Evolutionary conservation across 2,888 invertebrate species (phyloP), one percentile per base, ranked within the genome.

Genomic region (Entomobrya multifasciata): DNA sequence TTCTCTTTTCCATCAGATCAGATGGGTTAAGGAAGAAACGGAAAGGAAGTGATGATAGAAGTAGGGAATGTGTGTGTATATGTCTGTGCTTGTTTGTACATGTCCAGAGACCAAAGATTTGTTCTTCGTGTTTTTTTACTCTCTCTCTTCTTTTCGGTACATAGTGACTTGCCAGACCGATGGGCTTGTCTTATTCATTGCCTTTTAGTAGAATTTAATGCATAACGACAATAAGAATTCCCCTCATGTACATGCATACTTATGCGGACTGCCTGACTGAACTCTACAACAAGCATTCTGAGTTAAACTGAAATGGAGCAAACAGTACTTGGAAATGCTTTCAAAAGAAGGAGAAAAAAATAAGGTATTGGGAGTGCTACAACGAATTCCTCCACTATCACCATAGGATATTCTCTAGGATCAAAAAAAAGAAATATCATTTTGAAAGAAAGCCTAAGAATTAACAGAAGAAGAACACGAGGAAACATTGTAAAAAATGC

Each of bases 191-290:
- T 62, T 85, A 78, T 85, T 85, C 85, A 86, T 86, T 86, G 80
- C 74, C 65, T 80, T 86, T 80, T 86, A 80, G 80, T 86, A 70
- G 80, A 80, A 86, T 76, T 86, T 80, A 86, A 86, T 86, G 86
- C 80, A 76, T 86, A 79, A 86, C 80, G 79, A 80, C 79, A 80
- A 80, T 86, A 74, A 80, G 79, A 80, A 74, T 74, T 80, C 76
- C 74, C 41, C 49, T 79, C 74, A 86, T 86, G 79, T 86, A 79
- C 80, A 72, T 80, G 57, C 72, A 72, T 79, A 79, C 85, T 60
- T 86, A 86, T 84, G 78, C 78, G 84, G 70, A 84, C 60, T 78
- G 84, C 77, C 70, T 78, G 84, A 84, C 47, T 80, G 67, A 81
- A 72, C 72, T 72, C 67, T 81, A 67, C 79, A n/a, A n/a, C n/a